Evolutionary conservation across 37 sponge, comb jelly and placozoan genomes (phyloP).

Genomic region (Eunapius fragilis): DNA sequence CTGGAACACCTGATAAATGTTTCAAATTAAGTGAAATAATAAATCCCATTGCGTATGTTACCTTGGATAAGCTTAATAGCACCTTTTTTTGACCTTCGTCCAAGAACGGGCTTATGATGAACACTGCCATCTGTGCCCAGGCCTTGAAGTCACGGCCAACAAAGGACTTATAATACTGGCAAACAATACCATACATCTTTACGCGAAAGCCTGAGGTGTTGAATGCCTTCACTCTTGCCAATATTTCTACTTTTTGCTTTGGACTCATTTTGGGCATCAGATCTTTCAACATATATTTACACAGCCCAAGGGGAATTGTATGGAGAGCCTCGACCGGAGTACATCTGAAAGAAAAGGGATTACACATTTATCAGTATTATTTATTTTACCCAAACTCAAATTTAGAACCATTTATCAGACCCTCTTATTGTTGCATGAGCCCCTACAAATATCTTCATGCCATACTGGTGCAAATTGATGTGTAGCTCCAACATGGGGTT

Average conservation of each 20-base stretch:
- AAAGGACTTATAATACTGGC: constrained; percentile 14
- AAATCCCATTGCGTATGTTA: neutral
- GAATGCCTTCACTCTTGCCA: constrained; percentile 17
- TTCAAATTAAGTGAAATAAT: neutral
- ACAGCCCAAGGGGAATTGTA: constrained; percentile 32
- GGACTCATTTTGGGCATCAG: neutral
- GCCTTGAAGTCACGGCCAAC: constrained; percentile 30
- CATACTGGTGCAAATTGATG: neutral
- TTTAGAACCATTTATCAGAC: too few species aligned
- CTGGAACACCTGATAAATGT: constrained; percentile 6
- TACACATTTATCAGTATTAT: too few species aligned
- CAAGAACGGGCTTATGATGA: constrained; percentile 11
- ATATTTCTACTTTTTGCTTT: constrained; percentile 19
- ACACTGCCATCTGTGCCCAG: constrained; percentile 37
- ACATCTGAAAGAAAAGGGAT: too few species aligned
- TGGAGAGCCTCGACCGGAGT: constrained; percentile 24
- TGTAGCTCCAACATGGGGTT: constrained; percentile 11
- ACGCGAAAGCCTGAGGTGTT: constrained; percentile 10
- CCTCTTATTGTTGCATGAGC: too few species aligned
- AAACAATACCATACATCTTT: constrained; percentile 10
- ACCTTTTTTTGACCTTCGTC: constrained; percentile 1
- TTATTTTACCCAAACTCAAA: too few species aligned
- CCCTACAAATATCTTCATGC: neutral
- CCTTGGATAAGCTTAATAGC: neutral
- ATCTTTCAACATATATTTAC: constrained; percentile 24